Percentiles rank a stretch among this genome's conserved stretches.
These are phyloP conservation scores for Chlorospingus flavigularis DNA, from an alignment of 2,797 vertebrate species.

Conservation along the genomic window DNA sequence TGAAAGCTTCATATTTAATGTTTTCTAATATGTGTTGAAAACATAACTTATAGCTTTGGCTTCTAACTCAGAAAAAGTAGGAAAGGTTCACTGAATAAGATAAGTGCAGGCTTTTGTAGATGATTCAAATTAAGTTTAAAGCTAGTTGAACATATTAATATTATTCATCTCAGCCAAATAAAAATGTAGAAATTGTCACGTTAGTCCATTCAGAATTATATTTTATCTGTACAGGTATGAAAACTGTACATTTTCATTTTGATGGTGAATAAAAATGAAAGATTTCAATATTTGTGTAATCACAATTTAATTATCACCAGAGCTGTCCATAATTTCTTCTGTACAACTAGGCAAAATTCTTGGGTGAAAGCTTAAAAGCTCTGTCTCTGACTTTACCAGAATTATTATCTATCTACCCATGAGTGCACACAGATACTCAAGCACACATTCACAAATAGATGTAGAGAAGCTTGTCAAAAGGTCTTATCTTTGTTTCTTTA, in stretches of 20 bases:
- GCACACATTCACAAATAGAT: not conserved
- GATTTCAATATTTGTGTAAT: not conserved
- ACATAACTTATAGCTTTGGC: not conserved
- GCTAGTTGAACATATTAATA: not conserved
- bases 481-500: not conserved
- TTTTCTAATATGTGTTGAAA: not conserved
- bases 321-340: not conserved
- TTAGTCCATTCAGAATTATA: not conserved
- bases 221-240: not conserved
- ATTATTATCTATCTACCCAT: not conserved
- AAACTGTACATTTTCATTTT: not conserved
- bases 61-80: not conserved
- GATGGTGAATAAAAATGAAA: not conserved
- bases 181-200: not conserved
- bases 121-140: not conserved
- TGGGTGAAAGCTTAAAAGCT: not conserved
- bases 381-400: not conserved
- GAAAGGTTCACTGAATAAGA: not conserved
- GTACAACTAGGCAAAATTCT: not conserved
- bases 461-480: not conserved
- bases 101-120: not conserved
- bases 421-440: not conserved
- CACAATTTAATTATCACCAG: not conserved
- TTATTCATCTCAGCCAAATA: not conserved
- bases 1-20: not conserved